Conservation (phyloP, 2,888 invertebrate genomes). For the Clunio marinus region DNA sequence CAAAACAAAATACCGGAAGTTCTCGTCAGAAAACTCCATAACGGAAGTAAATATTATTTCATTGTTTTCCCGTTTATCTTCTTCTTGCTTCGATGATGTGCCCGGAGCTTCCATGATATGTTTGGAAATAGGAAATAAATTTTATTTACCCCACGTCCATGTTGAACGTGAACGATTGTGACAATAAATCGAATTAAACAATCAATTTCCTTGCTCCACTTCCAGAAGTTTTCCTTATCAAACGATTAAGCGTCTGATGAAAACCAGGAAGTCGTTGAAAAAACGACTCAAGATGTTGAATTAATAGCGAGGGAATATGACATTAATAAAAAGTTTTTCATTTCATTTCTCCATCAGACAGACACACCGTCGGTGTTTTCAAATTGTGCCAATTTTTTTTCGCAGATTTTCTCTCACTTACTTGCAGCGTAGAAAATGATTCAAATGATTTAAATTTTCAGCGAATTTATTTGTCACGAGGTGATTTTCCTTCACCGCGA, state of each 20-base stretch:
- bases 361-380: not conserved
- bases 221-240: no score
- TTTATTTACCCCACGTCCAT: no score
- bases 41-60: no score
- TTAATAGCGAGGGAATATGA: not conserved
- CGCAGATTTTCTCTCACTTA: not conserved
- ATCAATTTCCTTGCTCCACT: not conserved
- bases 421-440: not conserved
- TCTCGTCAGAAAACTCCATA: no score
- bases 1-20: no score
- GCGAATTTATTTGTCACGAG: constrained; percentile 28
- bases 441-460: constrained; percentile 33
- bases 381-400: constrained; percentile 24
- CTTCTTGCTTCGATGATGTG: no score
- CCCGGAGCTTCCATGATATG: no score
- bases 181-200: not conserved
- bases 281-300: not conserved
- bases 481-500: not conserved
- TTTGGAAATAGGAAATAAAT: no score
- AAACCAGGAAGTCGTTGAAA: no score
- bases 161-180: not conserved
- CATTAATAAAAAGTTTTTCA: not conserved
- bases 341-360: not conserved
- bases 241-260: no score
- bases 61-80: no score